Evolutionary conservation across 1,140 invertebrate genomes (phyloP).

Genomic region (Cotesia glomerata): DNA sequence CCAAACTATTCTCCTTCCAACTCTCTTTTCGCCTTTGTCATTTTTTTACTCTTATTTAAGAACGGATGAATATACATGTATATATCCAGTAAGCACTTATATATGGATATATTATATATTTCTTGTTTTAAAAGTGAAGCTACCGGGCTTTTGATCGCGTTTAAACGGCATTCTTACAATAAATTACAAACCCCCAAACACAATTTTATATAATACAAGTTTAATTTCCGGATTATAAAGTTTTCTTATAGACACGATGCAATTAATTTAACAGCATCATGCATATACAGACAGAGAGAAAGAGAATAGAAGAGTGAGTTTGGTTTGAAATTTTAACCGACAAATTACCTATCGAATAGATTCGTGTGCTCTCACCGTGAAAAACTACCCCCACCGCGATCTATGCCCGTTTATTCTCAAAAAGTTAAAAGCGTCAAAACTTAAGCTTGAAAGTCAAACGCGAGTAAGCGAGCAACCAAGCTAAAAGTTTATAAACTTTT

Average conservation of each 20-base stretch:
- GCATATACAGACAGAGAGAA: not conserved
- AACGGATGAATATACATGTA: too few relatives aligned
- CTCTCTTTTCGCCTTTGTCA: not conserved
- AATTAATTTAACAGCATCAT: constrained; percentile 55
- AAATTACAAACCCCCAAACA: constrained; percentile 25
- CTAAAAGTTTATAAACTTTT: not conserved
- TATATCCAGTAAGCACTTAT: too few relatives aligned
- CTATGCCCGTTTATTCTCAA: not conserved
- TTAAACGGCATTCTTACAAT: constrained; percentile 3
- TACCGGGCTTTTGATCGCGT: constrained; percentile 18
- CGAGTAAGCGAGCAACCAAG: not conserved
- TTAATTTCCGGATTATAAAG: constrained; percentile 63
- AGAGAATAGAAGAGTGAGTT: not conserved
- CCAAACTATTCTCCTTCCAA: not conserved
- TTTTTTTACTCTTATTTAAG: not conserved
- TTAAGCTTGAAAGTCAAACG: not conserved
- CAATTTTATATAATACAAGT: constrained; percentile 57
- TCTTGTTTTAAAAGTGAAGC: not conserved
- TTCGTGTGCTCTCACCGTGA: not conserved
- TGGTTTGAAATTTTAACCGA: constrained; percentile 22
- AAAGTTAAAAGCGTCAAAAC: not conserved
- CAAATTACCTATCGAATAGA: constrained; percentile 27
- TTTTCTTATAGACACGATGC: constrained; percentile 47
- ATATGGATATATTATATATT: too few relatives aligned
- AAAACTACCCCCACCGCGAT: not conserved